These are phyloP conservation scores for Abrostola tripartita DNA, from an alignment of 2,888 invertebrate species.

Conservation along the genomic window DNA sequence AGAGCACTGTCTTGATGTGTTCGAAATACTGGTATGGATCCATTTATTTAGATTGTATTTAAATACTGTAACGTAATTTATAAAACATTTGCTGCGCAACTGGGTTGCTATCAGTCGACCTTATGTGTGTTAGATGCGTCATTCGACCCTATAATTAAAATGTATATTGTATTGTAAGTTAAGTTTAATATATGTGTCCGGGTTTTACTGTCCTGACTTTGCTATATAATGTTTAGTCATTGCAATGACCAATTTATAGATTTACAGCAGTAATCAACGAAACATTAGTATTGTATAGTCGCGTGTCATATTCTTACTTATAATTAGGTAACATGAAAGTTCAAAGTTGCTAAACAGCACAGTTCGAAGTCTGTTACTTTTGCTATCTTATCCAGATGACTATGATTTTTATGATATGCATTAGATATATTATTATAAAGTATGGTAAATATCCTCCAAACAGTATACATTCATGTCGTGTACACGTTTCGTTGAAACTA, in stretches of 20 bases:
- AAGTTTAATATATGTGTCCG: constrained; percentile 66
- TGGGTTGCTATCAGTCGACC: constrained; percentile 69
- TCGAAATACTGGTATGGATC: no score
- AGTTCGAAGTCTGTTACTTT: no score
- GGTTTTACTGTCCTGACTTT: constrained; percentile 68
- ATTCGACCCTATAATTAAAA: constrained; percentile 54
- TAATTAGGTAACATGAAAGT: constrained; percentile 12
- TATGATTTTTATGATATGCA: no score
- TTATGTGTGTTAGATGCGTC: constrained; percentile 67
- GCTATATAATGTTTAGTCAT: constrained; percentile 68
- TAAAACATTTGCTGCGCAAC: constrained; percentile 73
- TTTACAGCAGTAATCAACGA: constrained; percentile 18
- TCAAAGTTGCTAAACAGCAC: constrained; percentile 16
- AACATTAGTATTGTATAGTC: constrained; percentile 10
- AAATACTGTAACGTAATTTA: constrained; percentile 54
- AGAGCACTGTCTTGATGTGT: no score
- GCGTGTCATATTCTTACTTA: neutral
- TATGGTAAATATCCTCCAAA: constrained; percentile 6
- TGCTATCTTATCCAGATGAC: no score
- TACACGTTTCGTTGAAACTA: constrained; percentile 35
- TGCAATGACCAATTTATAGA: constrained; percentile 60
- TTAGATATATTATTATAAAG: no score
- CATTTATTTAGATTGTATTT: constrained; percentile 13
- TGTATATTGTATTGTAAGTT: constrained; percentile 64
- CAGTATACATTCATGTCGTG: constrained; percentile 9